phyloP scores from a whole-genome alignment of 1,140 invertebrate genomes.

The Parapsyche elsis region DNA sequence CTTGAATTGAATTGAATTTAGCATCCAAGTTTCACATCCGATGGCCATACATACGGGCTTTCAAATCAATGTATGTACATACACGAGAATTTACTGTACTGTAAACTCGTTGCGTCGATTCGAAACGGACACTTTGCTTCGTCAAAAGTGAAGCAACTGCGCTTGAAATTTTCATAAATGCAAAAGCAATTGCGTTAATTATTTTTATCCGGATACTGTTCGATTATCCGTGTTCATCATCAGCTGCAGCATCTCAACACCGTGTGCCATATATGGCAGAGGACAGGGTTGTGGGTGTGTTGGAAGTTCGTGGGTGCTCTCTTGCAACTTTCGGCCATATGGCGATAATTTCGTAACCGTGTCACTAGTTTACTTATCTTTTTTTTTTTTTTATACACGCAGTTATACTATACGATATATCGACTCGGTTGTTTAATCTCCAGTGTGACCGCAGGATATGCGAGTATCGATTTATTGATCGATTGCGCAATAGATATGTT shows the following conservation, averaged over 20 bases:
- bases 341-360: slow-evolving; percentile 31
- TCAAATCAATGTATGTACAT: too few species aligned
- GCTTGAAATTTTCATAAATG: too few species aligned
- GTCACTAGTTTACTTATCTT: neutral
- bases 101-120: too few species aligned
- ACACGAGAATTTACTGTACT: too few species aligned
- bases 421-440: neutral
- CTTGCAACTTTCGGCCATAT: slow-evolving; percentile 9
- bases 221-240: too few species aligned
- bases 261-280: neutral
- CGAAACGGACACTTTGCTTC: too few species aligned
- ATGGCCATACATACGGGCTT: too few species aligned
- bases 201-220: neutral
- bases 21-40: too few species aligned
- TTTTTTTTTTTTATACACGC: slow-evolving; percentile 11
- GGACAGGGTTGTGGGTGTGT: neutral
- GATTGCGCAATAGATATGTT: neutral
- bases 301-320: slow-evolving; percentile 9
- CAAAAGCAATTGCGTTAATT: too few species aligned
- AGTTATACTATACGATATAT: neutral
- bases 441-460: neutral
- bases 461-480: neutral
- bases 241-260: too few species aligned
- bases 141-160: too few species aligned
- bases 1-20: too few species aligned